Evolutionary conservation across 2,113 vertebrate genomes (phyloP), one percentile per base, ranked within the genome.

Genomic region (Bos indicus): DNA sequence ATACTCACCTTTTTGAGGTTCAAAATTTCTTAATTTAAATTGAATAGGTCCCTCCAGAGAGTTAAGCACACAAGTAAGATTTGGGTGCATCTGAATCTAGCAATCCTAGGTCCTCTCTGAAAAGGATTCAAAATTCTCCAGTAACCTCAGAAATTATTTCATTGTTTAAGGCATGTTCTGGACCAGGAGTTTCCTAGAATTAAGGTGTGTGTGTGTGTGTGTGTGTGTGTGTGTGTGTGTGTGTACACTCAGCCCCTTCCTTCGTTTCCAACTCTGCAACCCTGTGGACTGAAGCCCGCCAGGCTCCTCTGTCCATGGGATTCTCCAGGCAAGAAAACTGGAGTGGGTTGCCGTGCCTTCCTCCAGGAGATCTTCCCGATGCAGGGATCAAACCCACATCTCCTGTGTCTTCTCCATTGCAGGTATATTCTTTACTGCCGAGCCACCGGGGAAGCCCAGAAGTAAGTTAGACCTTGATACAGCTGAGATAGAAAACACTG

Each of bases 141-240:
- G 36, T 64, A 52, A 91, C 43, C 46, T 92, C 51, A 83, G 74
- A 87, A 94, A 88, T 90, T 33, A 81, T 40, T 94, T 94, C 36
- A 59, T 56, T 56, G 83, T 82, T 59, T 74, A 91, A 91, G 54
- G 12, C 33, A 71, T 89, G 33, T 91, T 43, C 85, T 85, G 80
- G 83, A 46, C 60, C 43, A 56, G 80, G 51, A 60, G 33, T 92
- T 93, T 88, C 81, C 81, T 94, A 71, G 81, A 30, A 80, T 71
- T 71, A 36, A 36, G 64, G 33, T 4, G 33, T 2, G 62, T 64
- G 16, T 30, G 25, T 60, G 57, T 59, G 57, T 59, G 5, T 60
- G 23, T 4, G 25, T 13, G 54, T 54, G 54, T 19, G 54, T 62
- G 62, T n/a, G 30, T 64, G 30, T 19, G 54, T 25, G 56, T 25